A percentile compares a stretch with the other conserved stretches of the same genome.
phyloP scores from a whole-genome alignment of 2,888 invertebrate species.

The Strigamia crassipes region DNA sequence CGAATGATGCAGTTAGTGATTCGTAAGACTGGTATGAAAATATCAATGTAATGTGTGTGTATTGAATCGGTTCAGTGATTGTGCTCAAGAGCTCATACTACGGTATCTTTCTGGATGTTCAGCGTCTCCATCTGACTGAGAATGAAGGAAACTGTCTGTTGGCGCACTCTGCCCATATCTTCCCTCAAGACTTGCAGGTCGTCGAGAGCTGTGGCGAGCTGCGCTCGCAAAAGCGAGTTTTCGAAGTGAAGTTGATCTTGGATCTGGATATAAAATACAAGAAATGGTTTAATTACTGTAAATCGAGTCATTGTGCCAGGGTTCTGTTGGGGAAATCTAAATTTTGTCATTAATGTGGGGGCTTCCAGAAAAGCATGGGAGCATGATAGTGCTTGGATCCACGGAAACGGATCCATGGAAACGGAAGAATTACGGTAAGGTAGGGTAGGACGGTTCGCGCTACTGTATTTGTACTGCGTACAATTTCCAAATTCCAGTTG shows the following conservation, averaged over 20 bases:
- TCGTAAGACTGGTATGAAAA: constrained; percentile 14
- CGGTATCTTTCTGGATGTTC: constrained; percentile 50
- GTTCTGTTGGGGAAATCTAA: no score
- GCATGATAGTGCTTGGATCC: no score
- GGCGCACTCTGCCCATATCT: constrained; percentile 47
- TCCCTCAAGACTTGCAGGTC: constrained; percentile 45
- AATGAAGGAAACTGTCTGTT: constrained; percentile 49
- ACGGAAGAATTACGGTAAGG: no score
- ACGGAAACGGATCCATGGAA: no score
- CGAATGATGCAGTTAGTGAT: neutral
- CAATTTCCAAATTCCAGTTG: no score
- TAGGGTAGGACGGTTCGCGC: no score
- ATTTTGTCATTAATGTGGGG: no score
- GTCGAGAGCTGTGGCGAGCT: constrained; percentile 46
- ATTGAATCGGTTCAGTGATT: neutral
- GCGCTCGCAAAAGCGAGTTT: constrained; percentile 47
- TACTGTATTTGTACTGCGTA: no score
- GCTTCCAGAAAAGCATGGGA: no score
- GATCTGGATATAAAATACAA: constrained; percentile 17
- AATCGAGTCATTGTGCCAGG: no score
- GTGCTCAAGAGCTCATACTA: constrained; percentile 47
- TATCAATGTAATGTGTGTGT: neutral
- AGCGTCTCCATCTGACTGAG: constrained; percentile 49
- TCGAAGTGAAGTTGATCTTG: constrained; percentile 46
- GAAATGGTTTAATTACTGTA: no score